Percentiles rank a stretch among this genome's conserved stretches.
Conservation (phyloP, 2,113 vertebrate species). For the Oreochromis aureus region DNA sequence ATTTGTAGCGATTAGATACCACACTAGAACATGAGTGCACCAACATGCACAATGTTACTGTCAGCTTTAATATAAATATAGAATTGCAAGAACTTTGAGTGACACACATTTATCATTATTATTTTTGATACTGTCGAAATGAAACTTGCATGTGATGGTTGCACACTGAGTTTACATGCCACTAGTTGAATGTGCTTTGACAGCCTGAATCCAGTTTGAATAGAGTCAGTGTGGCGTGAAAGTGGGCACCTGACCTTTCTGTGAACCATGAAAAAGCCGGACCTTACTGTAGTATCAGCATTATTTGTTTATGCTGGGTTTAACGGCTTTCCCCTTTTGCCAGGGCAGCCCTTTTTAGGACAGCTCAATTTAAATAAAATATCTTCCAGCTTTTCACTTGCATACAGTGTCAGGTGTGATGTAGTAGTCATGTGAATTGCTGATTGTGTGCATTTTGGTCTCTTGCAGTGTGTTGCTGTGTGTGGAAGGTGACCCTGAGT, state of each 20-base stretch:
- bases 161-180: not conserved
- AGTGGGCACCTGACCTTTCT: not conserved
- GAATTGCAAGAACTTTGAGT: not conserved
- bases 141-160: not conserved
- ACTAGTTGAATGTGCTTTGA: not conserved
- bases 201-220: not conserved
- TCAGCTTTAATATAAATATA: not conserved
- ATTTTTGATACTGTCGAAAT: not conserved
- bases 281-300: not conserved
- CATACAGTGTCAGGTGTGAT: not conserved
- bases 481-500: slow-evolving; percentile 5
- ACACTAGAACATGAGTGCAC: not conserved
- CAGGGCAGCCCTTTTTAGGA: not conserved
- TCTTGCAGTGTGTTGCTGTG: slow-evolving; percentile 44
- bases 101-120: not conserved
- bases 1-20: not conserved
- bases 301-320: not conserved
- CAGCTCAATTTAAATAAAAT: not conserved
- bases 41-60: not conserved
- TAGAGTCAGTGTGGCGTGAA: not conserved
- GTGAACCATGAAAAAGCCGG: not conserved
- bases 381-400: not conserved
- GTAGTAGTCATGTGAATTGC: not conserved
- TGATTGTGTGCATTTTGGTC: not conserved
- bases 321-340: not conserved